These are phyloP conservation scores for Tor tambroides DNA, from an alignment of 2,113 vertebrate genomes.

Conservation along the genomic window DNA sequence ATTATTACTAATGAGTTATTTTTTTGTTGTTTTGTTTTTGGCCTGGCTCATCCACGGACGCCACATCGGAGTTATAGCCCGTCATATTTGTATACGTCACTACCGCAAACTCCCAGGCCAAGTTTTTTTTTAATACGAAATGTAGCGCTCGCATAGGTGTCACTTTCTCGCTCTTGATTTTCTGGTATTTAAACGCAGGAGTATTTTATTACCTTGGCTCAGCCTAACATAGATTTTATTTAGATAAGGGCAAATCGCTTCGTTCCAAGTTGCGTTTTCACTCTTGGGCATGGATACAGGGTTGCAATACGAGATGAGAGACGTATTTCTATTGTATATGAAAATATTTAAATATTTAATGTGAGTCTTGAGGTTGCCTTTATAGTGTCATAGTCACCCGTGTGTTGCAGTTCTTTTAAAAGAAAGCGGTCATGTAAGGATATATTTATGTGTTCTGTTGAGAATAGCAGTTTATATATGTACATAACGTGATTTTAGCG, in stretches of 20 bases:
- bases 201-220: constrained; percentile 68
- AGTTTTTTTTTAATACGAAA: constrained; percentile 41
- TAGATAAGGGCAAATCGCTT: constrained; percentile 62
- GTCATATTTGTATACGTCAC: background rate
- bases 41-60: background rate
- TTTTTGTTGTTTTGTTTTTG: background rate
- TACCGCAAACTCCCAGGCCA: background rate
- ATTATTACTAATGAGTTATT: background rate
- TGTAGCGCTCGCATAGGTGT: constrained; percentile 36
- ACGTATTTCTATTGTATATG: constrained; percentile 72
- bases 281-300: constrained; percentile 68
- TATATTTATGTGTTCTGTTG: constrained; percentile 60
- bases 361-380: constrained; percentile 51
- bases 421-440: constrained; percentile 40
- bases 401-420: constrained; percentile 61
- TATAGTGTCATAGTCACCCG: constrained; percentile 60
- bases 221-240: constrained; percentile 73
- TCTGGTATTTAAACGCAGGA: constrained; percentile 60
- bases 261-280: constrained; percentile 50
- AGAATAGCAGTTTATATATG: constrained; percentile 45
- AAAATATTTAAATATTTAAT: constrained; percentile 70
- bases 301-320: constrained; percentile 67
- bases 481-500: background rate
- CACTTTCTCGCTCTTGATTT: constrained; percentile 24
- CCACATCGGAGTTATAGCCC: background rate